Conservation (phyloP, 2,888 invertebrate species). For the Bhutanitis thaidina region DNA sequence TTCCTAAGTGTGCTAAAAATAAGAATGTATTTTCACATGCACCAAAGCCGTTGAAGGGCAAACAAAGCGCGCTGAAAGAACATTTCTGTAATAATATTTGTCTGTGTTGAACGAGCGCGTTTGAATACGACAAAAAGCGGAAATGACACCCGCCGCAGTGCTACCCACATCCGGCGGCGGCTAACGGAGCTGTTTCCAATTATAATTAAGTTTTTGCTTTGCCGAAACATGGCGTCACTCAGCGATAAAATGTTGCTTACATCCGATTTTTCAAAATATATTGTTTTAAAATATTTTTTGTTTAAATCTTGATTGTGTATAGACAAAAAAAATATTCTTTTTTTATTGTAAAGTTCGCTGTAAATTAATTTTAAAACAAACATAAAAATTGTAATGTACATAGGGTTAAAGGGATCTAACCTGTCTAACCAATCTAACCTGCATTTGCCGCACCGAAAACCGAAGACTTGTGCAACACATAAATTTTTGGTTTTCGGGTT, state of each 20-base stretch:
- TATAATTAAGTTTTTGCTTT: conserved; percentile 50
- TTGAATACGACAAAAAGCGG: conserved; percentile 35
- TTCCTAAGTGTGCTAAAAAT: background rate
- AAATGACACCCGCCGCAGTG: conserved; percentile 37
- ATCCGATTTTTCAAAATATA: no score
- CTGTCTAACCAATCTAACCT: no score
- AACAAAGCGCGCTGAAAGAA: conserved; percentile 13
- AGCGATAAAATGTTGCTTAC: background rate
- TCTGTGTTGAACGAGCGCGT: conserved; percentile 23
- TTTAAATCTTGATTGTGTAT: no score
- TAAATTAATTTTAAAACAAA: no score
- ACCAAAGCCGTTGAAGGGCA: background rate
- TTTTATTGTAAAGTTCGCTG: no score
- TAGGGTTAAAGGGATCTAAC: no score
- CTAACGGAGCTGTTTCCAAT: conserved; percentile 35
- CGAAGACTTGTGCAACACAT: no score
- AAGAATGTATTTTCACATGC: background rate
- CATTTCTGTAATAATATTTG: conserved; percentile 34
- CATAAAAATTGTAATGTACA: no score
- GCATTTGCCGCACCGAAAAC: no score
- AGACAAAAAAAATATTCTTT: no score
- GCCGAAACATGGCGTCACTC: conserved; percentile 26
- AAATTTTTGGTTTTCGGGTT: no score
- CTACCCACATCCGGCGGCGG: conserved; percentile 32
- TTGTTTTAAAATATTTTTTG: no score